Conservation (phyloP, 2,888 invertebrate species). For the Cephalotes varians region DNA sequence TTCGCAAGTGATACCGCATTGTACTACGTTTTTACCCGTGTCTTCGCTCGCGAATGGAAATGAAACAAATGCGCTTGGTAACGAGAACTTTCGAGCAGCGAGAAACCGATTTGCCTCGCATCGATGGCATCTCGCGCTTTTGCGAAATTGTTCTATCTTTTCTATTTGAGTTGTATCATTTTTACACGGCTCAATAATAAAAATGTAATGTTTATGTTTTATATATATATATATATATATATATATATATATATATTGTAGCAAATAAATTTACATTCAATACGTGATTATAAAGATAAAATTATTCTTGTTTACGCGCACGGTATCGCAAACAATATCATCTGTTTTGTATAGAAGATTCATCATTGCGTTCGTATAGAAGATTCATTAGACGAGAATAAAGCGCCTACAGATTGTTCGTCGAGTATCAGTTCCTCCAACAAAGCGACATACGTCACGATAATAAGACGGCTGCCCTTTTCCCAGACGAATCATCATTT, state of each 20-base stretch:
- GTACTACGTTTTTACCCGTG: conserved; percentile 38
- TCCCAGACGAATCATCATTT: conserved; percentile 77
- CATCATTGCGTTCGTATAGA: conserved; percentile 31
- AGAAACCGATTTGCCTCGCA: conserved; percentile 7
- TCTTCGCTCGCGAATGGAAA: conserved; percentile 19
- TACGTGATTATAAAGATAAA: not conserved
- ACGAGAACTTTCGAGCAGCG: not conserved
- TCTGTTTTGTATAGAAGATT: not conserved
- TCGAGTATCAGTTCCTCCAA: conserved; percentile 55
- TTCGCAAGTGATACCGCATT: conserved; percentile 54
- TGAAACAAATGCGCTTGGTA: conserved; percentile 24
- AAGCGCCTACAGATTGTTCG: conserved; percentile 58
- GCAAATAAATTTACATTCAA: not conserved
- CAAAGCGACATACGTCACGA: conserved; percentile 58
- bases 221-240: too few relatives aligned
- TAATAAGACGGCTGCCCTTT: conserved; percentile 81
- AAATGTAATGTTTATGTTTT: not conserved
- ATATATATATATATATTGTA: not conserved
- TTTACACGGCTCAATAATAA: not conserved
- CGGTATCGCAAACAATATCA: not conserved
- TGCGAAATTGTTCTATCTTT: not conserved
- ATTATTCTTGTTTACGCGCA: not conserved
- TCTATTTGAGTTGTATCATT: not conserved
- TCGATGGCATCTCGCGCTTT: not conserved
- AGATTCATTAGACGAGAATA: conserved; percentile 37